Percentiles rank a stretch among this genome's conserved stretches.
Evolutionary conservation across 2,888 invertebrate species (phyloP).

Genomic region (Xanthorhoe spadicearia): DNA sequence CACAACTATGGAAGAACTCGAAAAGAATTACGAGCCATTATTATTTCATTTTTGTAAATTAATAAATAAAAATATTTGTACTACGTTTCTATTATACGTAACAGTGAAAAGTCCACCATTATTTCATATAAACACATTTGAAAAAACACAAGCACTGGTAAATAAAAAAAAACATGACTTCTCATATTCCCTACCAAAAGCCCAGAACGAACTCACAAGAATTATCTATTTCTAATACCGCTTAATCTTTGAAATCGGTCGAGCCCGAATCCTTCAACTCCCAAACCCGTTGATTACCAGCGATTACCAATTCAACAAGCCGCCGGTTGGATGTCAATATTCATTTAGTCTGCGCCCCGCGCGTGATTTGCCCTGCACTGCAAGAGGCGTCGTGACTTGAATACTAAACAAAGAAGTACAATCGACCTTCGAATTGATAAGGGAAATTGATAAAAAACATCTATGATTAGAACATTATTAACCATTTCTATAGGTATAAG

Average conservation of each 20-base stretch:
- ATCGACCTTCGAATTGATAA: background rate
- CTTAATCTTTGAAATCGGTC: background rate
- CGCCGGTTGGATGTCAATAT: conserved; percentile 80
- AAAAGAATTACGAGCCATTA: too few relatives aligned
- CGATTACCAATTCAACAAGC: conserved; percentile 79
- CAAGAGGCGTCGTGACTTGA: conserved; percentile 57
- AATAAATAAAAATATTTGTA: too few relatives aligned
- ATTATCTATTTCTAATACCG: too few relatives aligned
- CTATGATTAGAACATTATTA: background rate
- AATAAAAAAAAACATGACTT: too few relatives aligned
- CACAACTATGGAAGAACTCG: too few relatives aligned
- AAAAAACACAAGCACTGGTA: too few relatives aligned
- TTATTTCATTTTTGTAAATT: too few relatives aligned
- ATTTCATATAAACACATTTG: background rate
- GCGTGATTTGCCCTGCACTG: conserved; percentile 70
- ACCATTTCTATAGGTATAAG: too few relatives aligned
- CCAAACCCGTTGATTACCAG: conserved; percentile 33
- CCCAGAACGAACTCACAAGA: too few relatives aligned
- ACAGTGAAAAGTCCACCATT: too few relatives aligned
- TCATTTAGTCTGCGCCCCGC: conserved; percentile 68
- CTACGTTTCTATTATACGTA: too few relatives aligned
- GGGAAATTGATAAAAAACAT: background rate
- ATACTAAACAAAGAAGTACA: conserved; percentile 53
- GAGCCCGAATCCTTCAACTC: background rate
- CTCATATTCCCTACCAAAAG: too few relatives aligned